Conservation (phyloP, 1,140 invertebrate species). For the Cepaea nemoralis region DNA sequence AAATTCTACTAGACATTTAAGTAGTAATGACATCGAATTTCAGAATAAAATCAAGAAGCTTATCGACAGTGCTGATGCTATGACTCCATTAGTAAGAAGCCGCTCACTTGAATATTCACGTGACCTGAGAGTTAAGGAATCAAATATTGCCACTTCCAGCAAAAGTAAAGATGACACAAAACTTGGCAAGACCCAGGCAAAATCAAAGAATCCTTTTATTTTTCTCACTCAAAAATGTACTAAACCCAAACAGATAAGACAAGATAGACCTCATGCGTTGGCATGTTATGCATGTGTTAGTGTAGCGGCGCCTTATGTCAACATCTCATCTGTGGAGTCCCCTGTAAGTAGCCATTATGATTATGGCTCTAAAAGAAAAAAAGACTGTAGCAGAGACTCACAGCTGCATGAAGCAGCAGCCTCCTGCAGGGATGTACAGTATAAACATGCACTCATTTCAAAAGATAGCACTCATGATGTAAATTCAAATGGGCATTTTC, state of each 20-base stretch:
- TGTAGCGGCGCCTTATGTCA: not conserved
- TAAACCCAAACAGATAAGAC: not conserved
- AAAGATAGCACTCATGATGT: not conserved
- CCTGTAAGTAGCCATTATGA: not conserved
- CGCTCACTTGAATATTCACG: slow-evolving; percentile 13
- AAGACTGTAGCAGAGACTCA: not conserved
- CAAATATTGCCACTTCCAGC: not conserved
- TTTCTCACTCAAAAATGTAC: not conserved
- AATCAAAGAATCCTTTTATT: not conserved
- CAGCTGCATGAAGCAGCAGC: not conserved
- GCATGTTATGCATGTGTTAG: not conserved
- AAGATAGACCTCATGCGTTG: not conserved
- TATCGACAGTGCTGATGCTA: not conserved
- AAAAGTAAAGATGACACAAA: not conserved
- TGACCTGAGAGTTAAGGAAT: not conserved
- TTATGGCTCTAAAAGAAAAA: not conserved
- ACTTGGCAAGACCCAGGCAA: not conserved
- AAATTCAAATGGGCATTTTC: not conserved
- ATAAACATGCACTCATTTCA: not conserved
- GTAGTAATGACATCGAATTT: not conserved
- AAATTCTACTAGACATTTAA: not conserved
- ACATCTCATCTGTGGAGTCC: not conserved
- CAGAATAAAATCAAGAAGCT: not conserved
- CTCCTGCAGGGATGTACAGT: not conserved
- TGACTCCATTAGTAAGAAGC: slow-evolving; percentile 1